Base-by-base conservation (phyloP, 2,888 invertebrate genomes). In the Acleris cristana region DNA sequence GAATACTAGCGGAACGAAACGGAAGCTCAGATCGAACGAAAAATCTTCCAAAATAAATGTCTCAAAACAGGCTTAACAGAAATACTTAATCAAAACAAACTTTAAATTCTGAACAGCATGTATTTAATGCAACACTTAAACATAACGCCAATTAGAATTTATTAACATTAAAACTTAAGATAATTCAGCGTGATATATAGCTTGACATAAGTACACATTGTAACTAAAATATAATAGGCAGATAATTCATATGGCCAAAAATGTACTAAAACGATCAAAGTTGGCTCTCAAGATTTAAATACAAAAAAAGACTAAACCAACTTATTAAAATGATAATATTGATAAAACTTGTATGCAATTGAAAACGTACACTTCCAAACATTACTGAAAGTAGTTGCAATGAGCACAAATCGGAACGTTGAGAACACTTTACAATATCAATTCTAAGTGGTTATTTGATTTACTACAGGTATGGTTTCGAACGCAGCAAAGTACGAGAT, bases 31-130 rank as follows among this genome's bases (percentile, higher is more conserved):
- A 67, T 72, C 70, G 76, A 79, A 74, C 70, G 71, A 88, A 79
- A 82, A 88, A 83, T 92, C 92, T 92, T 92, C 92, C 92, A 92
- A 92, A 92, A 92, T 92, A 92, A 92, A 92, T 90, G 91, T 85
- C 74, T 78, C 73, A 81, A 85, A 88, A 79, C 72, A 79, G 80
- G 79, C 79, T 80, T 83, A 85, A 76, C 71, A 78, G 82, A 84
- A 81, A 83, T 76, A 77, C 75, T 72, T 69, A 69, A 66, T 65
- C 66, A 83, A 86, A 84, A 78, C 79, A 80, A 77, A 78, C 74
- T 71, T 70, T 72, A 69, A 72, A 79, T 82, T 87, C 77, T 81
- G 78, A 85, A 90, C 88, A 88, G 85, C 79, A 79, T 89, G 86
- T 88, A 87, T 84, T 92, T 88, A 82, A 88, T 87, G 82, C 83